phyloP scores from a whole-genome alignment of 2,888 invertebrate genomes.

The Papilio demoleus region DNA sequence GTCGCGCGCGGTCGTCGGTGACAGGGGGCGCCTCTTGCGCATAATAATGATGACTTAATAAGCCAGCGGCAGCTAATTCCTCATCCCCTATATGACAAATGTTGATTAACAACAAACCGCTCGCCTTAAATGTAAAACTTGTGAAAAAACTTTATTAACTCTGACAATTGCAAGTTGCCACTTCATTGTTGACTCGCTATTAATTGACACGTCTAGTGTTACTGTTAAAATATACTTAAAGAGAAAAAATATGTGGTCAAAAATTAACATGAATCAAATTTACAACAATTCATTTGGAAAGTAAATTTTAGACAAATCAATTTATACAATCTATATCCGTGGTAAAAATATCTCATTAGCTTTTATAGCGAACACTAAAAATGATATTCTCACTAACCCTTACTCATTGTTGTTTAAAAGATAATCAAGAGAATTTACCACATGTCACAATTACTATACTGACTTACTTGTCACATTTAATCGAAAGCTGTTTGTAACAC shows the following conservation, averaged over 20 bases:
- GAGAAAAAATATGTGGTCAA: too few species aligned
- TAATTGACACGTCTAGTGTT: background rate
- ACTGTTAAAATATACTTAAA: background rate
- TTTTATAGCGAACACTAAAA: background rate
- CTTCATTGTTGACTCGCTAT: background rate
- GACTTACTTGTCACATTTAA: background rate
- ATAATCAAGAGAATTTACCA: background rate
- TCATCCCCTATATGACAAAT: constrained; percentile 1
- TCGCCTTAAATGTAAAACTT: constrained; percentile 16
- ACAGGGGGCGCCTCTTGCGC: background rate
- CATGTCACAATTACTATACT: background rate
- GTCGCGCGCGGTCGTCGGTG: constrained; percentile 34
- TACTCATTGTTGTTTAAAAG: constrained; percentile 3
- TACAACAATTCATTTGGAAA: too few species aligned
- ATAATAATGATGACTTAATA: constrained; percentile 23
- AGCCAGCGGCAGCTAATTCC: constrained; percentile 21
- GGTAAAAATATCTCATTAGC: background rate
- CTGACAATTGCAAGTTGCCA: background rate
- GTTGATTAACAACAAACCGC: background rate
- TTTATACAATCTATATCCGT: background rate
- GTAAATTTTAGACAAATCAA: too few species aligned
- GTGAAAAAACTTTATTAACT: background rate
- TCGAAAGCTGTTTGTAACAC: background rate
- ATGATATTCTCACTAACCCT: background rate
- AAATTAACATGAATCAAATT: too few species aligned